Conservation (phyloP, 2,888 invertebrate genomes). For the Tetranychus truncatus region DNA sequence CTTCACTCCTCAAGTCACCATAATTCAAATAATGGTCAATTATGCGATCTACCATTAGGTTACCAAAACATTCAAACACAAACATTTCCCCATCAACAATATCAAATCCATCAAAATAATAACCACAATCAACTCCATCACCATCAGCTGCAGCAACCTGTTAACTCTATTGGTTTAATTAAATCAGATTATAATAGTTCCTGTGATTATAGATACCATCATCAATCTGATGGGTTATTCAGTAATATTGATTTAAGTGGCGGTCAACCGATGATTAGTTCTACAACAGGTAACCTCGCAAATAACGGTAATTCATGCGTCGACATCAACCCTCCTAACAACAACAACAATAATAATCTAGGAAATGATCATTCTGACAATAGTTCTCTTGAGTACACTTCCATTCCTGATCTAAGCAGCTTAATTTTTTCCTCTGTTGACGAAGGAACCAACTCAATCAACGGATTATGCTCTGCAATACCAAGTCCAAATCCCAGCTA, state of each 20-base stretch:
- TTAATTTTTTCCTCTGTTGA: neutral
- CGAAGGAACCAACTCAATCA: neutral
- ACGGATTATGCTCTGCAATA: neutral
- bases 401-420: neutral
- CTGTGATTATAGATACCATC: neutral
- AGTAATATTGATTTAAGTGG: neutral
- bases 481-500: neutral
- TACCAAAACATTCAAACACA: neutral
- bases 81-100: neutral
- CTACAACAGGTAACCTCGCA: neutral
- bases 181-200: neutral
- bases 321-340: neutral
- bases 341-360: neutral
- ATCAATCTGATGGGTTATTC: neutral
- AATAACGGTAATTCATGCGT: neutral
- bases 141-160: neutral
- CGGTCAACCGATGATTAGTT: neutral
- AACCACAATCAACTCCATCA: neutral
- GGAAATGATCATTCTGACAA: neutral
- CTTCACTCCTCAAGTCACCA: neutral
- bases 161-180: neutral
- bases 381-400: neutral
- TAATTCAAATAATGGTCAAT: neutral
- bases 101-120: neutral
- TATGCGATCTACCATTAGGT: neutral